Evolutionary conservation across 30 jellyfish, hydroid and myxozoan species (phyloP), one percentile per base, ranked within the genome.

Genomic region (Cassiopea xamachana): DNA sequence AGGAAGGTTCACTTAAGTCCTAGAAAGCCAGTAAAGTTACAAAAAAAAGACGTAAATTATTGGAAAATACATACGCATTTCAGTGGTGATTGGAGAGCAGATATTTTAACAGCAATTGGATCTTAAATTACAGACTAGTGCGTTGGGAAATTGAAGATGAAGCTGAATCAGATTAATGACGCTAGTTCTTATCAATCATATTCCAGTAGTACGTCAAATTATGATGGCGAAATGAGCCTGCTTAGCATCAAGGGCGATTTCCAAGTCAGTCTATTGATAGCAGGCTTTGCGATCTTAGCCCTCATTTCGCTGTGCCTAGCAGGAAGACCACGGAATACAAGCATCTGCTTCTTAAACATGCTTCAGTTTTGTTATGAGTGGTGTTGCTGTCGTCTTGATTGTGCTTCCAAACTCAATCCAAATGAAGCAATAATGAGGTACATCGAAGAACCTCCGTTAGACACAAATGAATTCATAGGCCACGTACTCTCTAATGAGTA

Each of bases 391-490:
- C 86, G 79, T 16, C 55, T 70, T 18, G 91, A 88, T 58, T 88
- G 91, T 55, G 86, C 79, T 4, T 62, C 87, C 1, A 60, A 59
- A 9, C 80, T 88, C 87, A 60, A 72, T 46, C 64, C 87, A 64
- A n/a, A 45, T 59, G 81, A 78, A 79, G 95, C 95, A 45, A 69
- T 88, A 7, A 19, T 27, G 69, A 60, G 96, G 3, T 89, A 89
- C 62, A 91, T 58, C 59, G 96, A 89, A 58, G 92, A 89, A 18
- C 92, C 92, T 1, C 88, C 88, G 10, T 88, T 67, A 2, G 10
- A 14, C 27, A 46, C 73, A 13, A 75, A 69, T 10, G 75, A n/a
- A 16, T 46, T 89, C 81, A 48, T 88, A 10, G 14, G 46, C 45
- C 17, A 58, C 14, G 60, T 88, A 48, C 62, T 59, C 12, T 15